Evolutionary conservation across 1,140 invertebrate species (phyloP).

Genomic region (Euwallacea similis): DNA sequence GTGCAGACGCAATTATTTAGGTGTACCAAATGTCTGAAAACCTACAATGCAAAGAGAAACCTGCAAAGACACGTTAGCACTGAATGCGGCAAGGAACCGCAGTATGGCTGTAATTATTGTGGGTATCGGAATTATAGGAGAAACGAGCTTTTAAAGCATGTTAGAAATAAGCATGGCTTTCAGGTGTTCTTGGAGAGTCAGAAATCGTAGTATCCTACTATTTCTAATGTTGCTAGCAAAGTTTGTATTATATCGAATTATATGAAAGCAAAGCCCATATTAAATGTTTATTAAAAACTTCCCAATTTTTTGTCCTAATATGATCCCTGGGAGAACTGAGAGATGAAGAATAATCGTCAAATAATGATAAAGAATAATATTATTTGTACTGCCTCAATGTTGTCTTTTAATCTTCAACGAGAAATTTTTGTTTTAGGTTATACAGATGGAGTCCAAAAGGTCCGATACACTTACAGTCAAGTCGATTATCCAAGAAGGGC

Average conservation of each 20-base stretch:
- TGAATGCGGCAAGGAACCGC: constrained; percentile 60
- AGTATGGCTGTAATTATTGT: constrained; percentile 56
- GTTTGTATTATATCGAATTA: too few species aligned
- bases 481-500: neutral
- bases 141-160: constrained; percentile 55
- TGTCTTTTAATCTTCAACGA: constrained; percentile 7
- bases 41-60: constrained; percentile 58
- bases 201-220: too few species aligned
- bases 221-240: too few species aligned
- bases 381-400: neutral
- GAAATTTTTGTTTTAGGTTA: constrained; percentile 3
- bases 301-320: too few species aligned
- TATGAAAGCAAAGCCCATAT: too few species aligned
- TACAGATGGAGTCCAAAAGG: neutral
- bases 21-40: constrained; percentile 49
- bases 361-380: too few species aligned
- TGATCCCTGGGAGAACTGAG: too few species aligned
- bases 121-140: constrained; percentile 44
- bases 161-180: constrained; percentile 49
- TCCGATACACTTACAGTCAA: neutral
- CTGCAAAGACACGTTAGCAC: constrained; percentile 58
- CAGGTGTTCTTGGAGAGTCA: too few species aligned
- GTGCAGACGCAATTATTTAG: constrained; percentile 22
- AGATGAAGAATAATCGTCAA: too few species aligned
- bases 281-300: too few species aligned